Base-by-base conservation (phyloP, 2,888 invertebrate species). In the Diarsia dahlii region DNA sequence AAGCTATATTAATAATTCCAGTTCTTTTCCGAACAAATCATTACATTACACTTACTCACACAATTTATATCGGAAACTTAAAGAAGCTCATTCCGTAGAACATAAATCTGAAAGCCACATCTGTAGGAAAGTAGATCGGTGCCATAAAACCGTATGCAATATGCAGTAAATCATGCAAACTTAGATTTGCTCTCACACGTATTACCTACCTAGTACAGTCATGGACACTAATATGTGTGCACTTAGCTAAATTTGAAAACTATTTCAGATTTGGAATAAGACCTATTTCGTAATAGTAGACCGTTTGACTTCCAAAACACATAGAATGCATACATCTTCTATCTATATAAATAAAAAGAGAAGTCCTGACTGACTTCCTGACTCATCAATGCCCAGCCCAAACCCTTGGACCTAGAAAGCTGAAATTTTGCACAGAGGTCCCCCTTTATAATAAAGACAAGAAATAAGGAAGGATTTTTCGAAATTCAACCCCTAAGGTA, bases 141-240 rank as follows among this genome's bases (percentile, higher is more conserved):
- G 54, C 18, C 66, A 75, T 69, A 84, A 56, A 60, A 63, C 81
- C 81, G 75, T 84, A 76, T 82, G 82, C 82, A 82, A 82, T 82
- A 84, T 84, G 82, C 84, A 82, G 71, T 82, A 80, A 82, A 82
- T 82, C 82, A 82, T 62, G 34, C 6, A 28, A 84, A 84, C 80
- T 82, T 80, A 76, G 81, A 84, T 84, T 80, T 80, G 71, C 60
- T 75, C 80, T 71, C 80, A 65, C 80, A 56, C 60, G 70, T 70
- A 52, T 23, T 75, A 75, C 56, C 54, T 65, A 52, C 34, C 46
- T n/a, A 34, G 60, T 60, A 60, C 60, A 60, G 9, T 60, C 28
- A 60, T 23, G 18, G 9, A 34, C 34, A 58, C 3, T 28, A 28
- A 58, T 58, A 58, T 28, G 28, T 58, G 18, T 58, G 18, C 18